A percentile compares a stretch with the other conserved stretches of the same genome.
Evolutionary conservation across 2,113 vertebrate genomes (phyloP).

Genomic region (Actenoides hombroni): DNA sequence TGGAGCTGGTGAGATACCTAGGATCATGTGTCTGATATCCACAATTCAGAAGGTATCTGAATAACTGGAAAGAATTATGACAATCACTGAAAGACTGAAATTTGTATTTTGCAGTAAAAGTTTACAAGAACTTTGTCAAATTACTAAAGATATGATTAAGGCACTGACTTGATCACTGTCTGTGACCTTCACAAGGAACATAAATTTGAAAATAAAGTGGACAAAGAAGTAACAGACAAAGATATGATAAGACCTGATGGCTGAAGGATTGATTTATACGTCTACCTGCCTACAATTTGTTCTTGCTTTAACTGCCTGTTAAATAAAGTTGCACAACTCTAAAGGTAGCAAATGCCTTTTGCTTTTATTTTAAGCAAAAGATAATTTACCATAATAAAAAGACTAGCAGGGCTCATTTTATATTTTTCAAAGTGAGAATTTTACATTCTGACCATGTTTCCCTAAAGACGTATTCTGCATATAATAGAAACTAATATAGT

Average conservation of each 20-base stretch:
- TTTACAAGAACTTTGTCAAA: not conserved
- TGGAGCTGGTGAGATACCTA: not conserved
- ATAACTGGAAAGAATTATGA: not conserved
- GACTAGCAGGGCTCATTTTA: not conserved
- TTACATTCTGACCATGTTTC: not conserved
- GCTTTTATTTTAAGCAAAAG: not conserved
- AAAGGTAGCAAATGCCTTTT: not conserved
- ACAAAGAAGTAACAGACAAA: not conserved
- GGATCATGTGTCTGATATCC: not conserved
- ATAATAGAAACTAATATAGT: not conserved
- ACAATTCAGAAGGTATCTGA: not conserved
- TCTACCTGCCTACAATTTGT: not conserved
- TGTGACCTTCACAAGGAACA: not conserved
- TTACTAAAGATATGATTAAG: not conserved
- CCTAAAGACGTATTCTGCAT: not conserved
- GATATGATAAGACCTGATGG: not conserved
- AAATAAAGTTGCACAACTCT: not conserved
- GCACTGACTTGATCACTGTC: not conserved
- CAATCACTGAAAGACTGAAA: not conserved
- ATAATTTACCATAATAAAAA: not conserved
- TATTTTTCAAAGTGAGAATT: not conserved
- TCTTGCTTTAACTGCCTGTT: not conserved
- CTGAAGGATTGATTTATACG: not conserved
- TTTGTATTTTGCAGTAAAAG: not conserved
- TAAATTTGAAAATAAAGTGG: not conserved